Percentiles rank a stretch among this genome's conserved stretches.
phyloP scores from a whole-genome alignment of 1,140 invertebrate genomes.

The Bombus cullumanus region DNA sequence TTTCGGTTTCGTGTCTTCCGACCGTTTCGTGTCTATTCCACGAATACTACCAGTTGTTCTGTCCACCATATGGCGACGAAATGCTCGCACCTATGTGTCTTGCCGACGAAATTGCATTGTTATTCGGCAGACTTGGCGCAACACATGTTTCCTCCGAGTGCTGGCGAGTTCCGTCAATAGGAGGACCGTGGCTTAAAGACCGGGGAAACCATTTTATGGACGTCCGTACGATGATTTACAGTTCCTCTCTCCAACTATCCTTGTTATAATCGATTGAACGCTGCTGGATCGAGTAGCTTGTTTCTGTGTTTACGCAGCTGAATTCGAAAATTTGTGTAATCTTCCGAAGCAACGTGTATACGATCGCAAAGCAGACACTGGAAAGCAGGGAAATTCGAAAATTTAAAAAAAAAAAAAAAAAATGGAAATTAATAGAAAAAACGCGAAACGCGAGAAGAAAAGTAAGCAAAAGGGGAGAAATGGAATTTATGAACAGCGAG shows the following conservation, averaged over 20 bases:
- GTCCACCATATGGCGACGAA: constrained; percentile 71
- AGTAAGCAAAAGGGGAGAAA: too few relatives aligned
- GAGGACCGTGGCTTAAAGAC: neutral
- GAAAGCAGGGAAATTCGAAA: neutral
- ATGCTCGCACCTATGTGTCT: constrained; percentile 55
- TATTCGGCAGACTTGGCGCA: constrained; percentile 29
- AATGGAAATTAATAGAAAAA: neutral
- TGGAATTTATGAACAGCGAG: too few relatives aligned
- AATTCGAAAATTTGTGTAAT: neutral
- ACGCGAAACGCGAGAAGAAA: neutral
- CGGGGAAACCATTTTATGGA: constrained; percentile 31
- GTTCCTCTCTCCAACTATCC: neutral
- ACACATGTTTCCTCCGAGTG: constrained; percentile 68
- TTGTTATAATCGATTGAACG: neutral
- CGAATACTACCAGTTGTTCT: constrained; percentile 48
- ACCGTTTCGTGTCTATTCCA: constrained; percentile 6
- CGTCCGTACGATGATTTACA: constrained; percentile 37
- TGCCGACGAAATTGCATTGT: constrained; percentile 73
- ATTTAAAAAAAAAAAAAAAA: neutral
- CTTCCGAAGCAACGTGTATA: neutral
- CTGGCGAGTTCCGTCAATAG: constrained; percentile 18
- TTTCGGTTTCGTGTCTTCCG: neutral
- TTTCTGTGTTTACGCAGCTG: neutral
- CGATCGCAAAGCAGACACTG: neutral
- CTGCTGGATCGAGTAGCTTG: neutral